Evolutionary conservation across 1,140 invertebrate species (phyloP).

Genomic region (Harpegnathos saltator): DNA sequence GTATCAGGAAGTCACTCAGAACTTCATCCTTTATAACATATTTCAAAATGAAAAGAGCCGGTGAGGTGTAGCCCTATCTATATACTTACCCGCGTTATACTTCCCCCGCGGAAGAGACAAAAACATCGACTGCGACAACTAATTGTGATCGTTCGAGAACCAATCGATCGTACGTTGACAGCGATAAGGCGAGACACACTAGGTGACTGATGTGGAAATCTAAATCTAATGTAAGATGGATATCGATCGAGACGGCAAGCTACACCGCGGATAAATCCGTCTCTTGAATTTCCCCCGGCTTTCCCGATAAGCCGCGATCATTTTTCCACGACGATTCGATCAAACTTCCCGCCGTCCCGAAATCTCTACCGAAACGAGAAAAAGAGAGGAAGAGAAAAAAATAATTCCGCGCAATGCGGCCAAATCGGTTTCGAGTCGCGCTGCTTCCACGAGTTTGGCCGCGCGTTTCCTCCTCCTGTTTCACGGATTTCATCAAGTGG

Average conservation of each 20-base stretch:
- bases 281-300: neutral
- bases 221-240: conserved; percentile 22
- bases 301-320: too few species aligned
- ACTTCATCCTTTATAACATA: too few species aligned
- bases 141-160: too few species aligned
- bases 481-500: neutral
- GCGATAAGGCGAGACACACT: neutral
- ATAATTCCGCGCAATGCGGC: neutral
- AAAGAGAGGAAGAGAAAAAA: neutral
- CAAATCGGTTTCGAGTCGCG: neutral
- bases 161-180: neutral
- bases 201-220: conserved; percentile 23
- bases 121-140: too few species aligned
- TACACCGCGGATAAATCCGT: neutral
- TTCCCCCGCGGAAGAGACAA: neutral
- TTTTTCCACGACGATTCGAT: neutral
- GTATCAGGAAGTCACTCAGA: too few species aligned
- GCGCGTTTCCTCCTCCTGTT: neutral
- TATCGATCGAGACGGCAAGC: neutral
- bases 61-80: too few species aligned
- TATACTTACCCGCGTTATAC: too few species aligned
- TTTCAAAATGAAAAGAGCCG: too few species aligned
- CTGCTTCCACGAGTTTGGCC: neutral
- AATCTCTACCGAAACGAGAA: neutral
- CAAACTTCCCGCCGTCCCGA: neutral